phyloP scores from a whole-genome alignment of 2,888 invertebrate species.

The Orthonychiurus folsomi region DNA sequence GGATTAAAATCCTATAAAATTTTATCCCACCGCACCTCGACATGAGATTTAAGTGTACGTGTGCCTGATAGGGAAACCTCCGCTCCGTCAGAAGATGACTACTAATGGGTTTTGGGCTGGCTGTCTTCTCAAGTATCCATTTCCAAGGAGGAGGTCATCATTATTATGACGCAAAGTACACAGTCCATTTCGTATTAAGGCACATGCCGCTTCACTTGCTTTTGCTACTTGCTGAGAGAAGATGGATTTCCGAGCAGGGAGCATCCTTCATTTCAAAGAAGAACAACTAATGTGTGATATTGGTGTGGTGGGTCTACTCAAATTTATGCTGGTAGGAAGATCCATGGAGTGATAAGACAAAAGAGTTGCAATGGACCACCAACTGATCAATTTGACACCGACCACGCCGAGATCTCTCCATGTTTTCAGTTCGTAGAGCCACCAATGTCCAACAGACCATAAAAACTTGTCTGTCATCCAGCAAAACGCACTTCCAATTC shows the following conservation, averaged over 20 bases:
- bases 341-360: neutral
- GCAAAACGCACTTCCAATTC: neutral
- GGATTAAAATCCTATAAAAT: too few species aligned
- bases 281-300: neutral
- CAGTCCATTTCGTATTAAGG: neutral
- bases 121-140: neutral
- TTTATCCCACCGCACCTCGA: too few species aligned
- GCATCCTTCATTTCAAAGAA: too few species aligned
- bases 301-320: neutral
- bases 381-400: neutral
- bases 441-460: too few species aligned
- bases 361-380: neutral
- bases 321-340: neutral
- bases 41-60: too few species aligned
- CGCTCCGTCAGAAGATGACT: neutral
- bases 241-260: neutral
- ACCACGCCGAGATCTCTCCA: neutral
- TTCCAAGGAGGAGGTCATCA: neutral
- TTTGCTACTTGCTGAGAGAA: neutral
- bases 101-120: neutral
- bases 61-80: neutral
- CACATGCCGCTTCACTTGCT: too few species aligned
- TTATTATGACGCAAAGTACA: conserved; percentile 1
- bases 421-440: too few species aligned
- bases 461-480: too few species aligned